Percentiles rank a stretch among this genome's conserved stretches.
Evolutionary conservation across 2,888 invertebrate species (phyloP).

Genomic region (Caradrina kadenii): DNA sequence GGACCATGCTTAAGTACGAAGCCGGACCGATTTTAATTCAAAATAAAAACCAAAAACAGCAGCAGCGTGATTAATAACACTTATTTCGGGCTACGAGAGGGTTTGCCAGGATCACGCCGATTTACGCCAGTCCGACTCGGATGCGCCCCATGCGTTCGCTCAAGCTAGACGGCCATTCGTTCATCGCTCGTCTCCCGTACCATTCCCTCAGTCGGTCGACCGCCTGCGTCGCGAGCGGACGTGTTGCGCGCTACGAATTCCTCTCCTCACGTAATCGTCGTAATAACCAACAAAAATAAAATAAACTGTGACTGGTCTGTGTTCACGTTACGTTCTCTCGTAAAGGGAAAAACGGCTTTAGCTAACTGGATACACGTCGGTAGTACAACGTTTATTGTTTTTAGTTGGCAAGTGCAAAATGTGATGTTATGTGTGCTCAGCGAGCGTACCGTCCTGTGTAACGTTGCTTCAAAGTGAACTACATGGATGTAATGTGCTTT

Average conservation of each 20-base stretch:
- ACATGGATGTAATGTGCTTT: conserved; percentile 85
- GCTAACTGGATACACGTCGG: conserved; percentile 78
- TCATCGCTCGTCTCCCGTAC: conserved; percentile 75
- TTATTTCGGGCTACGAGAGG: conserved; percentile 72
- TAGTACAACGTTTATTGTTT: conserved; percentile 78
- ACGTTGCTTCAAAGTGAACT: conserved; percentile 87
- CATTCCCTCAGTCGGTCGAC: conserved; percentile 83
- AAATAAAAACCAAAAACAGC: conserved; percentile 66
- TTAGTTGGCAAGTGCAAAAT: conserved; percentile 86
- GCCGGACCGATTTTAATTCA: conserved; percentile 46
- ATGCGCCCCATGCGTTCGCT: conserved; percentile 83
- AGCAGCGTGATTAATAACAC: conserved; percentile 73
- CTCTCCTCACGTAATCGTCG: conserved; percentile 79
- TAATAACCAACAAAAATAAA: conserved; percentile 77
- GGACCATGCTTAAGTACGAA: conserved; percentile 26
- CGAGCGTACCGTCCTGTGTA: conserved; percentile 85
- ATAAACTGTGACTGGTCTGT: conserved; percentile 79
- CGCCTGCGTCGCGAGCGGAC: conserved; percentile 74
- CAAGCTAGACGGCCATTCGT: conserved; percentile 75
- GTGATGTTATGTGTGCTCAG: conserved; percentile 88
- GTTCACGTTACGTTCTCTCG: conserved; percentile 73
- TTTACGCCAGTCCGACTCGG: conserved; percentile 69
- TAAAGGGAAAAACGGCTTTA: conserved; percentile 68
- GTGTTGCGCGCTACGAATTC: conserved; percentile 61
- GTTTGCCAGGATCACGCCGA: conserved; percentile 70